Conservation (phyloP, 2,113 vertebrate species). For the Petaurus breviceps region DNA sequence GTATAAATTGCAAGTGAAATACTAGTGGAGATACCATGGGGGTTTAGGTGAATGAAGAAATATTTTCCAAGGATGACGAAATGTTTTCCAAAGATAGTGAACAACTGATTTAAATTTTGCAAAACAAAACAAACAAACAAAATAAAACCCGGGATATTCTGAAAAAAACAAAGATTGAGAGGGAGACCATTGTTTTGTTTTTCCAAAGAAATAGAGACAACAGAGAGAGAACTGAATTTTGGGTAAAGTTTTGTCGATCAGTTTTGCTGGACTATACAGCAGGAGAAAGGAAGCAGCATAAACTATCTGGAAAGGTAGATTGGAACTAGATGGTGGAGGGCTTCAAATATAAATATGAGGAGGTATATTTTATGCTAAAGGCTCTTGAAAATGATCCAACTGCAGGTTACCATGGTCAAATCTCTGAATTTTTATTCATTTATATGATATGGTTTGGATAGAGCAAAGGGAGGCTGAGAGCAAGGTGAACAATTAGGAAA, state of each 20-base stretch:
- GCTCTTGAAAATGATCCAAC: not conserved
- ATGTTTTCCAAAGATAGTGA: not conserved
- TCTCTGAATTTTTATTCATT: not conserved
- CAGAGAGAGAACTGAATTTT: not conserved
- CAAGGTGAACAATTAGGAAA: not conserved
- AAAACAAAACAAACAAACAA: not conserved
- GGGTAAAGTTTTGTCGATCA: not conserved
- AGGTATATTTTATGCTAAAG: not conserved
- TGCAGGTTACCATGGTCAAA: not conserved
- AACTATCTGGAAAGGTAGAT: not conserved
- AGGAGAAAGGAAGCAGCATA: not conserved
- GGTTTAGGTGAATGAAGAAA: not conserved
- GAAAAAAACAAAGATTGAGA: not conserved
- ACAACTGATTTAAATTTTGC: not conserved
- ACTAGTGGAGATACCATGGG: not conserved
- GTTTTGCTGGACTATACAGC: not conserved
- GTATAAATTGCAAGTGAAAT: not conserved
- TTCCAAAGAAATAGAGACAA: not conserved
- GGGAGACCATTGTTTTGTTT: not conserved
- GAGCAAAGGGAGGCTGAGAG: not conserved
- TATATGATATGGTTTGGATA: not conserved
- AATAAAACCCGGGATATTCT: not conserved
- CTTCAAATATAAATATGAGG: not conserved
- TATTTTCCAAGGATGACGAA: not conserved
- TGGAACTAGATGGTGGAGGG: not conserved